phyloP scores from a whole-genome alignment of 2,113 vertebrate genomes.

The Thryonomys swinderianus region DNA sequence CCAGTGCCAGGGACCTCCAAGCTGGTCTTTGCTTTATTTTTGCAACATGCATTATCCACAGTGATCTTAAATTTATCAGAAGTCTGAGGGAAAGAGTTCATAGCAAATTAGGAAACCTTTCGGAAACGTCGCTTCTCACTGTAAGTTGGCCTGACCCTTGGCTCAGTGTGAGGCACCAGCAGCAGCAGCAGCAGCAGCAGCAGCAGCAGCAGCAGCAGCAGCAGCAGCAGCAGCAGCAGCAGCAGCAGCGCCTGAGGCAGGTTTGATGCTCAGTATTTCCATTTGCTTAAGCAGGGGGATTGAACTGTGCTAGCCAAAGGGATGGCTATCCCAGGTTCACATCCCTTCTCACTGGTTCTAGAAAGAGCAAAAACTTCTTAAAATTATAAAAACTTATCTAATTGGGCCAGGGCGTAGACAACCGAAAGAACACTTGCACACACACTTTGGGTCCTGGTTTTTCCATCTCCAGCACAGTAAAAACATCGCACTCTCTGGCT shows the following conservation, averaged over 20 bases:
- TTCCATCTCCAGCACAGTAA: background rate
- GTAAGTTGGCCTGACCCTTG: background rate
- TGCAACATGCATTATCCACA: background rate
- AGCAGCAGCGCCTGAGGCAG: fast-evolving
- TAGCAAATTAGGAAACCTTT: background rate
- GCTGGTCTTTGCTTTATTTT: background rate
- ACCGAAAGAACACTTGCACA: background rate
- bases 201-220: fast-evolving
- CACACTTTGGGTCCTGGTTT: background rate
- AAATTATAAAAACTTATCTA: slow-evolving; percentile 3
- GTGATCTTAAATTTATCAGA: background rate
- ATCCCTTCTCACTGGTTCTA: background rate
- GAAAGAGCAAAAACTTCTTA: slow-evolving; percentile 23
- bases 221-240: fast-evolving
- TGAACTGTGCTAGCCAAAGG: background rate
- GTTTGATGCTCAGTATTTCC: fast-evolving
- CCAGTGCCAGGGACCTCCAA: fast-evolving
- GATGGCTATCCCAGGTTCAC: background rate
- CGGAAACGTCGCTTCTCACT: background rate
- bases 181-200: fast-evolving
- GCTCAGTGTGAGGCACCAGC: background rate
- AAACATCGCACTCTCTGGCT: slow-evolving; percentile 24
- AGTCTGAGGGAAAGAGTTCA: background rate
- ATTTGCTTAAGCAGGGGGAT: background rate
- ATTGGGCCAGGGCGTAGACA: background rate